Base-by-base conservation (phyloP, 2,113 vertebrate genomes). In the Prietella phreatophila region DNA sequence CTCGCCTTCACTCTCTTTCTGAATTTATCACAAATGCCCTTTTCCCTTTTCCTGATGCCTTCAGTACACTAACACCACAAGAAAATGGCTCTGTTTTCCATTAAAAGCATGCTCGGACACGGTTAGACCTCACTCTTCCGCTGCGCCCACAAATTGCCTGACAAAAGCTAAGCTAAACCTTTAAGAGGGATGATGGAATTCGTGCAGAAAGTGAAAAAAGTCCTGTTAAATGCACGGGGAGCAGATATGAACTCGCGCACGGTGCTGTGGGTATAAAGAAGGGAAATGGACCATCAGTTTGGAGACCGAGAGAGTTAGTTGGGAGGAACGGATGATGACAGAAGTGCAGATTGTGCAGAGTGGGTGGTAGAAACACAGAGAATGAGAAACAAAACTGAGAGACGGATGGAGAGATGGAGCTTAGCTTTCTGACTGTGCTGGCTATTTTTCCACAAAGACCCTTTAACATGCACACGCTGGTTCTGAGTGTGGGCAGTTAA, bases 401-500 rank as follows among this genome's bases (percentile, higher is more conserved):
- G 63, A 71, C 27, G 42, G 42, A 47, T 47, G 0, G 76, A 50
- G 36, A 33, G 63, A 30, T 3, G 30, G 50, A 53, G 82, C 13
- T 83, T 47, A 65, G 58, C 60, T 83, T 65, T 65, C 82, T 69
- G 82, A 69, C 60, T 30, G 42, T 7, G 42, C 8, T 69, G 39
- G 82, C 61, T 53, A 65, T 84, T 78, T 75, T 85, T 53, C 56
- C 73, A 47, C 55, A 36, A 76, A 60, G 71, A 25, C 69, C 55
- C n/a, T 60, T 42, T 60, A 75, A 33, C 86, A 82, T 61, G 78
- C 89, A 84, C 83, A 78, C 53, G 15, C 27, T 1, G 82, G 82
- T 25, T 84, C 82, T n/a, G 78, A 85, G 86, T 30, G 86, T 90
- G 67, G 86, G 89, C 15, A 50, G 42, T 79, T 90, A 88, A 90